Evolutionary conservation across 1,140 invertebrate genomes (phyloP).

Genomic region (Drosophila pruinosa): DNA sequence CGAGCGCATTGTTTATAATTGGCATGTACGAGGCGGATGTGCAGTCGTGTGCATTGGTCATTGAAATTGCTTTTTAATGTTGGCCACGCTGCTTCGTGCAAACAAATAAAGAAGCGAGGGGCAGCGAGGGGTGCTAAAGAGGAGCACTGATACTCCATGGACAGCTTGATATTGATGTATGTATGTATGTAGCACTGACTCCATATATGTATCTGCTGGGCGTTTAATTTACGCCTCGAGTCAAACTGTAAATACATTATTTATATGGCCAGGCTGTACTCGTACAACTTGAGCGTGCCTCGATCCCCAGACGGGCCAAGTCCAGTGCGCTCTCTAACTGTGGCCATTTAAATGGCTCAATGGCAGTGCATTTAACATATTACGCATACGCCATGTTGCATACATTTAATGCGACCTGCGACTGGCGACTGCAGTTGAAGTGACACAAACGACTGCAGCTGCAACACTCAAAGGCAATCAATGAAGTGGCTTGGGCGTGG

Average conservation of each 20-base stretch:
- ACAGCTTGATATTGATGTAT: constrained; percentile 16
- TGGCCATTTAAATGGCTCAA: constrained; percentile 30
- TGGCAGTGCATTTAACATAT: constrained; percentile 40
- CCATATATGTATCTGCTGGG: constrained; percentile 24
- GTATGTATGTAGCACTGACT: not conserved
- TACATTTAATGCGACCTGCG: constrained; percentile 36
- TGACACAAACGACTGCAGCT: constrained; percentile 47
- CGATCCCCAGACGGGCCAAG: too few species aligned
- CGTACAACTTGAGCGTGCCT: too few species aligned
- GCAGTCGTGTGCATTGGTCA: constrained; percentile 63
- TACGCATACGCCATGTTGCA: constrained; percentile 45
- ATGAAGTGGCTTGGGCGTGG: constrained; percentile 50
- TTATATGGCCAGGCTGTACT: too few species aligned
- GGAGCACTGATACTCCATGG: constrained; percentile 13
- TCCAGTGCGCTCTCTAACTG: constrained; percentile 3
- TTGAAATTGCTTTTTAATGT: constrained; percentile 65
- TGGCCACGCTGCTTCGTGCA: constrained; percentile 33
- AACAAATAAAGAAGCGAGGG: constrained; percentile 51
- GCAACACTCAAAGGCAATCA: constrained; percentile 63
- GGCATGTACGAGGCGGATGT: constrained; percentile 42
- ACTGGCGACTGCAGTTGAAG: constrained; percentile 36
- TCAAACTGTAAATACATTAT: constrained; percentile 49
- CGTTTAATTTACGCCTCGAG: constrained; percentile 56
- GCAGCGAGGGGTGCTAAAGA: not conserved
- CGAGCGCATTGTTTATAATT: constrained; percentile 63